Evolutionary conservation across 2,797 vertebrate genomes (phyloP).

Genomic region (Xyrichtys novacula): DNA sequence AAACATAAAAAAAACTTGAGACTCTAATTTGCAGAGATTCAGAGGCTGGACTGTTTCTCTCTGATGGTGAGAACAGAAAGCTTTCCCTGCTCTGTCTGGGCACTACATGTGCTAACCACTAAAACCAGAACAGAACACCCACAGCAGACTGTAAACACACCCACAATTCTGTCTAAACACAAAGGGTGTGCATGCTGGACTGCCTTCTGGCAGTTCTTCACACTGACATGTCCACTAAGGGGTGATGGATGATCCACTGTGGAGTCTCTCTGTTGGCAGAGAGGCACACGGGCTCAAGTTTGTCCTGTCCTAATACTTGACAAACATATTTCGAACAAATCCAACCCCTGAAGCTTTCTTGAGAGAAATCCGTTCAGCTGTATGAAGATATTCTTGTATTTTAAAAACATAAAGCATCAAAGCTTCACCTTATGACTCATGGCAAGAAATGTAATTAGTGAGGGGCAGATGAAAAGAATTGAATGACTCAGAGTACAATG

Average conservation of each 20-base stretch:
- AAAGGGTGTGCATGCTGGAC: conserved; percentile 33
- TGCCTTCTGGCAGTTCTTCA: conserved; percentile 66
- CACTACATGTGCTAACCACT: conserved; percentile 22
- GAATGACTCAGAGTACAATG: conserved; percentile 15
- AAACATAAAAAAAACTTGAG: too few species aligned
- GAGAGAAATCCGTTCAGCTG: conserved; percentile 18
- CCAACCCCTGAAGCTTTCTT: background rate
- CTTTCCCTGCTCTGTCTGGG: conserved; percentile 5
- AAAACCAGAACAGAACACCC: conserved; percentile 46
- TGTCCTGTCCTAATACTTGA: conserved; percentile 47
- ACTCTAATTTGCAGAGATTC: background rate
- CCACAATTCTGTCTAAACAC: conserved; percentile 50
- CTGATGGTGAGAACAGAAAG: background rate
- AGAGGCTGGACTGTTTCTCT: conserved; percentile 11
- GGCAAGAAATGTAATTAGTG: conserved; percentile 40
- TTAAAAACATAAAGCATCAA: conserved; percentile 41
- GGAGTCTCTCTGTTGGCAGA: conserved; percentile 58
- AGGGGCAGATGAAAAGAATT: conserved; percentile 14
- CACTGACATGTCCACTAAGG: conserved; percentile 63
- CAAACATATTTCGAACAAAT: conserved; percentile 40
- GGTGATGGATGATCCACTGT: conserved; percentile 67
- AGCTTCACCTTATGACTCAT: conserved; percentile 34
- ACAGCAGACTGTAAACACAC: conserved; percentile 46
- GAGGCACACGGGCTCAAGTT: conserved; percentile 62
- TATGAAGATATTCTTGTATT: conserved; percentile 16